Conservation (phyloP, 2,888 invertebrate species). For the Boloria euphrosyne region DNA sequence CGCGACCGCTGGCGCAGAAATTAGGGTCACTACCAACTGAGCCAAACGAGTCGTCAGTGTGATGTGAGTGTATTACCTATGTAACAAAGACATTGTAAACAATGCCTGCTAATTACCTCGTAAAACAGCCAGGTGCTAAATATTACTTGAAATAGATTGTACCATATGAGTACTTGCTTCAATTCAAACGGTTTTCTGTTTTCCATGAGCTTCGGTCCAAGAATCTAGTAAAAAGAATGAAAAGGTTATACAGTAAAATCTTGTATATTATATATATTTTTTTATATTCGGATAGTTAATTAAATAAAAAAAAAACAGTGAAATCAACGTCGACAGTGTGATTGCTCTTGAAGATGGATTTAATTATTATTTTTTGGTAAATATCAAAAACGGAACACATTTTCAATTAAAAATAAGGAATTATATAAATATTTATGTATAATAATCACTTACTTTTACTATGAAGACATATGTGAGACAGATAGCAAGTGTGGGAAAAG, state of each 20-base stretch:
- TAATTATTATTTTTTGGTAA: too few species aligned
- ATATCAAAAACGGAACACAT: not conserved
- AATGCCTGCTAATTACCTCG: slow-evolving; percentile 80
- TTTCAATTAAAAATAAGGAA: not conserved
- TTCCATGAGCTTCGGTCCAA: slow-evolving; percentile 93
- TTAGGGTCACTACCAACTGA: too few species aligned
- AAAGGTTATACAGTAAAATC: not conserved
- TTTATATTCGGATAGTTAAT: too few species aligned
- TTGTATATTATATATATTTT: not conserved
- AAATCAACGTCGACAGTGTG: too few species aligned
- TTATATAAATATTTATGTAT: not conserved
- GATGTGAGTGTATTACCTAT: too few species aligned
- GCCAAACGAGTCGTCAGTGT: too few species aligned
- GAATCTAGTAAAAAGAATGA: slow-evolving; percentile 67
- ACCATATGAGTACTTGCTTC: slow-evolving; percentile 88
- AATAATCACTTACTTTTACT: slow-evolving; percentile 82
- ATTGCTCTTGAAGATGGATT: too few species aligned
- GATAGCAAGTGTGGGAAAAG: slow-evolving; percentile 88
- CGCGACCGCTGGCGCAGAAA: too few species aligned
- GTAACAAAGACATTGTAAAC: not conserved
- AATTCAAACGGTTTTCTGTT: slow-evolving; percentile 92
- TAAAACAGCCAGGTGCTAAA: slow-evolving; percentile 88
- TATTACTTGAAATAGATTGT: slow-evolving; percentile 92
- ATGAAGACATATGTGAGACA: slow-evolving; percentile 89
- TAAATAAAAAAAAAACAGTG: too few species aligned